Percentiles rank a stretch among this genome's conserved stretches.
Conservation (phyloP, 2,888 invertebrate species). For the Leucophora obtusa region DNA sequence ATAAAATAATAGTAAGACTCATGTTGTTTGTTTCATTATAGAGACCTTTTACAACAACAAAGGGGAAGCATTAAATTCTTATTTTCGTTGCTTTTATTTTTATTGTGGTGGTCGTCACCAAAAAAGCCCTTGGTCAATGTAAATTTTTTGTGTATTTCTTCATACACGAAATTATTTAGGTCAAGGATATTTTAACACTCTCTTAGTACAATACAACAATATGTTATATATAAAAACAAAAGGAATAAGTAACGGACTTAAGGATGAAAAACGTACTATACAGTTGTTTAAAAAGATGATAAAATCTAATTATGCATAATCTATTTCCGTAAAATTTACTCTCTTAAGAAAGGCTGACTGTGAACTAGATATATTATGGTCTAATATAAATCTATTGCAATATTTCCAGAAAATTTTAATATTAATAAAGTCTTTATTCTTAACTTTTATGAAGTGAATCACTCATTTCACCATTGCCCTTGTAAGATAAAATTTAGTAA, state of each 20-base stretch:
- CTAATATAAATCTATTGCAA: too few relatives aligned
- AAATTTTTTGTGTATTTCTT: conserved; percentile 18
- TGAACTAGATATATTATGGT: too few relatives aligned
- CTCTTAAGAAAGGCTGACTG: too few relatives aligned
- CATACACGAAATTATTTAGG: conserved; percentile 52
- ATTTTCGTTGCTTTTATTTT: conserved; percentile 20
- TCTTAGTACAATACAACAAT: not conserved
- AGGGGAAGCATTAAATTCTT: conserved; percentile 3
- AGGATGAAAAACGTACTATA: too few relatives aligned
- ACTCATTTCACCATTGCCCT: not conserved
- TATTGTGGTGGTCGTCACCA: conserved; percentile 20
- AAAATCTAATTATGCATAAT: too few relatives aligned
- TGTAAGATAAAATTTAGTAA: not conserved
- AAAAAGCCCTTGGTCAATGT: conserved; percentile 52
- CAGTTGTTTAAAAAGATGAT: too few relatives aligned
- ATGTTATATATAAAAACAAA: not conserved
- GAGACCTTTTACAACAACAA: not conserved
- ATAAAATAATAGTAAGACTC: conserved; percentile 15
- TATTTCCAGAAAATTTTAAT: not conserved
- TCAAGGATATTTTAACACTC: conserved; percentile 56
- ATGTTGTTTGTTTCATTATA: conserved; percentile 10
- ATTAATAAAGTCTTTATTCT: not conserved
- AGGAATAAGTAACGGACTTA: not conserved
- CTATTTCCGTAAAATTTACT: too few relatives aligned
- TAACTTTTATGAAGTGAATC: not conserved